phyloP scores from a whole-genome alignment of 1,140 invertebrate species.

The Matsumurasca onukii region DNA sequence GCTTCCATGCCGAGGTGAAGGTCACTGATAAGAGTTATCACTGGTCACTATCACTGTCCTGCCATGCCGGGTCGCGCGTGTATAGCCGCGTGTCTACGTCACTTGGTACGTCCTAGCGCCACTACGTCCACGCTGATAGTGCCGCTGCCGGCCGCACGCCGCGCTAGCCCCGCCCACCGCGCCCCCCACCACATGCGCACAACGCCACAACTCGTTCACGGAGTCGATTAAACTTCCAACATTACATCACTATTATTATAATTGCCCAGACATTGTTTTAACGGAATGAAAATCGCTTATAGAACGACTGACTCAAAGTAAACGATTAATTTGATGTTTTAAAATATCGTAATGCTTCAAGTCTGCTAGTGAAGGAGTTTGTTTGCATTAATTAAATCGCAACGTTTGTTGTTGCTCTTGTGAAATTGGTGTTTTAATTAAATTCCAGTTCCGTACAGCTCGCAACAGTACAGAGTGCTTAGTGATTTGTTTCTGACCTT shows the following conservation, averaged over 20 bases:
- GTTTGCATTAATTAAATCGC: constrained; percentile 24
- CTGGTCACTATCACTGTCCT: constrained; percentile 8
- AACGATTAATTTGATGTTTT: constrained; percentile 27
- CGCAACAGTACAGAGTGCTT: no score
- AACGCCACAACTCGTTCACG: constrained; percentile 13
- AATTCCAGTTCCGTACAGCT: constrained; percentile 4
- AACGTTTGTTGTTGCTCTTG: constrained; percentile 13
- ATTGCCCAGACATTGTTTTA: constrained; percentile 28
- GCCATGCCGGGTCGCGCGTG: neutral
- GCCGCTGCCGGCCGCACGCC: neutral
- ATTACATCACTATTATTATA: constrained; percentile 33
- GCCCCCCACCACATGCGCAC: constrained; percentile 7
- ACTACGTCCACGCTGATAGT: no score
- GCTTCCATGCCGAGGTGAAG: constrained; percentile 55
- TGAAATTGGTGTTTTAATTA: constrained; percentile 24
- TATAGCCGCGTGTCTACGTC: neutral
- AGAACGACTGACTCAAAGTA: neutral
- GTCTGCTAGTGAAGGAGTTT: constrained; percentile 9
- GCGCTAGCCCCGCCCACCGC: neutral
- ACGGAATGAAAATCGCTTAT: constrained; percentile 30
- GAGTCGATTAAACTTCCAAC: constrained; percentile 26
- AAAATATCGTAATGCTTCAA: constrained; percentile 16
- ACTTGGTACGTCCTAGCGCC: neutral
- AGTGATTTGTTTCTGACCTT: no score
- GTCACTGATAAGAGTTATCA: constrained; percentile 21